Percentiles rank a stretch among this genome's conserved stretches.
phyloP scores from a whole-genome alignment of 2,797 vertebrate species.

The Leptodactylus fallax region DNA sequence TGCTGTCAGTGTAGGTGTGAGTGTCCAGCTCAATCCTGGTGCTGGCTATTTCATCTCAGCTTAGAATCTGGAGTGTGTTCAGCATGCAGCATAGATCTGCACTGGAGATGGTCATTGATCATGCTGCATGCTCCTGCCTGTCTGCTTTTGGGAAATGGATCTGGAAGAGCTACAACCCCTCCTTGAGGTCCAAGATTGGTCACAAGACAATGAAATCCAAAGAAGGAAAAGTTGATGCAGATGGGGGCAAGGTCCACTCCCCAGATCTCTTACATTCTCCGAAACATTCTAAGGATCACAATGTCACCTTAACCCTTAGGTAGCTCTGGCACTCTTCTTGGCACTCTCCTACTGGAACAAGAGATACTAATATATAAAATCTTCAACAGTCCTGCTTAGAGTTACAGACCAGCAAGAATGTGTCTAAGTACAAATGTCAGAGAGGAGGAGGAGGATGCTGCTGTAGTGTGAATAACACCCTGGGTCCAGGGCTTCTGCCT shows the following conservation, averaged over 20 bases:
- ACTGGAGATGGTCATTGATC: constrained; percentile 4
- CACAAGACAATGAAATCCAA: constrained; percentile 42
- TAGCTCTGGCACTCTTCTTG: neutral
- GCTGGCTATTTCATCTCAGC: constrained; percentile 19
- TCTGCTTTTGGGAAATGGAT: constrained; percentile 26
- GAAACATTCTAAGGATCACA: neutral
- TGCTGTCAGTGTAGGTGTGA: constrained; percentile 35
- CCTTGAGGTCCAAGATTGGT: constrained; percentile 19
- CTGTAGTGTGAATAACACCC: constrained; percentile 45
- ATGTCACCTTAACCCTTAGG: constrained; percentile 19
- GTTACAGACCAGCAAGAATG: neutral
- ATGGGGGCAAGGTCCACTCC: constrained; percentile 7
- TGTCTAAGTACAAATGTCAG: neutral
- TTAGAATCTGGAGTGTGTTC: constrained; percentile 7
- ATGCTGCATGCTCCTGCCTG: constrained; percentile 18
- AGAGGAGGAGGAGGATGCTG: neutral
- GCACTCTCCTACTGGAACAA: neutral
- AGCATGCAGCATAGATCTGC: constrained; percentile 31
- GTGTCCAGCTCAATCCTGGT: neutral
- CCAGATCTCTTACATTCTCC: constrained; percentile 9
- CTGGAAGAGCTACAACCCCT: neutral
- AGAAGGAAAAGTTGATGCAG: constrained; percentile 54
- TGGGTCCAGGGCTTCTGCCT: constrained; percentile 18
- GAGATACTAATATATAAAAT: neutral
- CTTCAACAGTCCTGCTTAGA: neutral